Percentiles rank a stretch among this genome's conserved stretches.
Evolutionary conservation across 2,888 invertebrate species (phyloP).

Genomic region (Neoaliturus tenellus): DNA sequence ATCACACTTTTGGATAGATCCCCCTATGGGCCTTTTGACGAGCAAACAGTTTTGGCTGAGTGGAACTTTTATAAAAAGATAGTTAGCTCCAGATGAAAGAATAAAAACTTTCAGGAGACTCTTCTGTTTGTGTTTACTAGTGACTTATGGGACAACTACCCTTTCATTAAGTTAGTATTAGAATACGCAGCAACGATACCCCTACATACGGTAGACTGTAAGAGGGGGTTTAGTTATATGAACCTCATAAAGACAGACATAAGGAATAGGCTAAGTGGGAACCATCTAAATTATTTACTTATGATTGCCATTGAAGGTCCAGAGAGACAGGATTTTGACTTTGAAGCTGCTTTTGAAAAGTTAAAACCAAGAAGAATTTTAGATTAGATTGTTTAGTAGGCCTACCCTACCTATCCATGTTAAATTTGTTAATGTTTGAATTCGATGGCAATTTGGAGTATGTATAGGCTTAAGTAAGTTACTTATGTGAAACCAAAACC

Average conservation of each 20-base stretch:
- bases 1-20: background rate
- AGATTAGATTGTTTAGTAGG: too few relatives aligned
- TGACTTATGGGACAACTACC: background rate
- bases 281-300: background rate
- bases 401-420: too few relatives aligned
- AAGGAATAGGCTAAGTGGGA: background rate
- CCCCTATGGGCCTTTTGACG: background rate
- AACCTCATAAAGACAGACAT: background rate
- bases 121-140: background rate
- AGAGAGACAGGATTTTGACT: background rate
- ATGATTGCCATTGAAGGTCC: background rate
- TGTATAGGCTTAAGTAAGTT: too few relatives aligned
- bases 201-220: background rate
- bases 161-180: too few relatives aligned
- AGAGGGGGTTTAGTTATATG: background rate
- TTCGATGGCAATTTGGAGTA: too few relatives aligned
- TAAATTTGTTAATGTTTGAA: too few relatives aligned
- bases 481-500: too few relatives aligned
- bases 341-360: too few relatives aligned
- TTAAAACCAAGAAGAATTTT: too few relatives aligned
- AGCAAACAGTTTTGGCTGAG: background rate
- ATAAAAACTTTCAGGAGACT: background rate
- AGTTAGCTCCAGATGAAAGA: too few relatives aligned
- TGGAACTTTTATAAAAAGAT: background rate
- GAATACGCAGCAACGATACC: background rate